A percentile compares a stretch with the other conserved stretches of the same genome.
These are phyloP conservation scores for Neodon shergylaensis DNA, from an alignment of 2,113 vertebrate genomes.

Conservation along the genomic window DNA sequence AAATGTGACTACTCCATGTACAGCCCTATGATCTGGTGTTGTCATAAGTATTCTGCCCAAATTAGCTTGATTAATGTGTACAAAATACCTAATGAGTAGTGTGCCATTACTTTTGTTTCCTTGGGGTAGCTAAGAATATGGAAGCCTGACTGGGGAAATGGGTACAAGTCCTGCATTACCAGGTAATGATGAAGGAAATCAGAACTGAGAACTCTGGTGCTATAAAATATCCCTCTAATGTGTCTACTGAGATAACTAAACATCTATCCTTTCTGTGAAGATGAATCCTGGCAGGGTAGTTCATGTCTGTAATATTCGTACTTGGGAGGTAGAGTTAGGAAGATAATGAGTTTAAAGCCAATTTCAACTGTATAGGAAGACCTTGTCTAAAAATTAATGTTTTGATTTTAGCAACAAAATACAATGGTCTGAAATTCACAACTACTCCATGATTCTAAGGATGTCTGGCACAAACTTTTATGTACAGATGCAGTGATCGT, in stretches of 20 bases:
- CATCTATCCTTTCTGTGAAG: background rate
- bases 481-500: background rate
- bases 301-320: background rate
- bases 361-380: background rate
- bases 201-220: background rate
- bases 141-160: background rate
- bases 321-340: background rate
- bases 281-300: background rate
- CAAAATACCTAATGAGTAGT: background rate
- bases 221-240: too few species aligned
- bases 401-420: background rate
- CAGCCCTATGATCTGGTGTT: background rate
- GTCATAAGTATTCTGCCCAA: background rate
- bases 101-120: background rate
- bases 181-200: background rate
- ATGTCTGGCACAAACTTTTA: background rate
- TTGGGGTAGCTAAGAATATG: too few species aligned
- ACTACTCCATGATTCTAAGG: background rate
- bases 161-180: background rate
- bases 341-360: background rate
- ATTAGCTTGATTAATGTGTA: background rate
- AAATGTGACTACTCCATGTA: background rate
- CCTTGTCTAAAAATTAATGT: background rate
- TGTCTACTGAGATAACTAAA: background rate
- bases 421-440: background rate